Evolutionary conservation across 2,888 invertebrate species (phyloP).

Genomic region (Philonicus albiceps): DNA sequence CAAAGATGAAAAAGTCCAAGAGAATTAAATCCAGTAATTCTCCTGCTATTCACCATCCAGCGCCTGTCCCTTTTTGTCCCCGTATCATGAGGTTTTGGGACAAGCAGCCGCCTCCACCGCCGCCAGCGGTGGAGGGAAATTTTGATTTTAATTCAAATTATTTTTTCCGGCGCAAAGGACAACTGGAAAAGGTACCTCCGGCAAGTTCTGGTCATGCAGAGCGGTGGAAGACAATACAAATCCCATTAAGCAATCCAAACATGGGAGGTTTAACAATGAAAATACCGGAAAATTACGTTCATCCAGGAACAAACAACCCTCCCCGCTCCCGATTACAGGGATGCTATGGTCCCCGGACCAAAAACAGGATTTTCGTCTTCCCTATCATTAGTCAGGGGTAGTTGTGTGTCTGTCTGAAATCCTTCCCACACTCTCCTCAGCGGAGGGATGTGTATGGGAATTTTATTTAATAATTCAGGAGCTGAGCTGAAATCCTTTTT

Average conservation of each 20-base stretch:
- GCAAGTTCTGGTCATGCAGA: neutral
- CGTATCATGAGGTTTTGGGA: neutral
- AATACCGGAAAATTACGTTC: slow-evolving; percentile 47
- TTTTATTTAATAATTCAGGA: slow-evolving; percentile 46
- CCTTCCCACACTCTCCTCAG: neutral
- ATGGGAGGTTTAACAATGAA: slow-evolving; percentile 45
- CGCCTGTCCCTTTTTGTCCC: neutral
- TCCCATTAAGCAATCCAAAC: slow-evolving; percentile 47
- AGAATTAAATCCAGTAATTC: neutral
- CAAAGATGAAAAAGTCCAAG: neutral
- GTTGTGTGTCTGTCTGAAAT: neutral
- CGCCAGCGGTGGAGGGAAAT: neutral
- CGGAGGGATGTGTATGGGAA: neutral
- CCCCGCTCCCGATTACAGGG: neutral
- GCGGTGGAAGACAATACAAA: slow-evolving; percentile 43
- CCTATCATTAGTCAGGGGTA: slow-evolving; percentile 8
- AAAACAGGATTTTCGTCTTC: slow-evolving; percentile 25
- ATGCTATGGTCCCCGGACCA: neutral
- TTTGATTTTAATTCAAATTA: slow-evolving; percentile 37
- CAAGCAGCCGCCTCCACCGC: neutral
- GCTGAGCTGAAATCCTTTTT: slow-evolving; percentile 40
- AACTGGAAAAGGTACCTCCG: slow-evolving; percentile 14
- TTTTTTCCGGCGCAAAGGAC: neutral
- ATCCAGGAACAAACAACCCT: slow-evolving; percentile 36
- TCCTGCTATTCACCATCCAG: neutral